Evolutionary conservation across 2,888 invertebrate species (phyloP).

Genomic region (Stenodema calcarata): DNA sequence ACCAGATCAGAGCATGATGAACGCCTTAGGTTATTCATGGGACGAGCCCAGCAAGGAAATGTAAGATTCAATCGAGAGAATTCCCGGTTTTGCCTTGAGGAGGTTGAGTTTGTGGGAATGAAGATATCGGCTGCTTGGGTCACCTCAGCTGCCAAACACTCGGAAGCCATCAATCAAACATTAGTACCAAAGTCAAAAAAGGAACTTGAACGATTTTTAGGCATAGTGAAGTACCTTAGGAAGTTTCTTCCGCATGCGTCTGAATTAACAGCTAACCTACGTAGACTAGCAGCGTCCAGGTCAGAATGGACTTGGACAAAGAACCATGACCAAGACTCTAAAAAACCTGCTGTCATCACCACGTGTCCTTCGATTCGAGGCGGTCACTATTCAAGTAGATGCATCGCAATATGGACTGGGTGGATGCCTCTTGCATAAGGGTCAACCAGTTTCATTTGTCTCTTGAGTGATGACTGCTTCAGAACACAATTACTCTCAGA

Average conservation of each 20-base stretch:
- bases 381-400: background rate
- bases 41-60: constrained; percentile 56
- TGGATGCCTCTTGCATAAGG: constrained; percentile 58
- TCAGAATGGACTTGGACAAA: background rate
- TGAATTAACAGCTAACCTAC: background rate
- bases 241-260: background rate
- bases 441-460: constrained; percentile 60
- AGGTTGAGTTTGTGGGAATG: constrained; percentile 23
- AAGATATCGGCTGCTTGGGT: background rate
- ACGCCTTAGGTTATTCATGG: constrained; percentile 56
- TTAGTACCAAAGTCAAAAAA: background rate
- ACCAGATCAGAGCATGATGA: constrained; percentile 58
- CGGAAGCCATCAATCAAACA: background rate
- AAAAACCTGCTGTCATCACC: background rate
- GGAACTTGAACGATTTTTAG: background rate
- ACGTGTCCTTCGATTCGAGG: background rate
- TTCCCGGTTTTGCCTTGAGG: background rate
- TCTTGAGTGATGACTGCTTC: constrained; percentile 58
- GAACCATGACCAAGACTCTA: background rate
- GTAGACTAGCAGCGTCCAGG: background rate
- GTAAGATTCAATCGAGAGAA: constrained; percentile 57
- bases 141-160: background rate
- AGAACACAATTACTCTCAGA: constrained; percentile 58
- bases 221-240: background rate
- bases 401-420: constrained; percentile 56